Base-by-base conservation (phyloP, 2,113 vertebrate species). In the Serinus canaria region DNA sequence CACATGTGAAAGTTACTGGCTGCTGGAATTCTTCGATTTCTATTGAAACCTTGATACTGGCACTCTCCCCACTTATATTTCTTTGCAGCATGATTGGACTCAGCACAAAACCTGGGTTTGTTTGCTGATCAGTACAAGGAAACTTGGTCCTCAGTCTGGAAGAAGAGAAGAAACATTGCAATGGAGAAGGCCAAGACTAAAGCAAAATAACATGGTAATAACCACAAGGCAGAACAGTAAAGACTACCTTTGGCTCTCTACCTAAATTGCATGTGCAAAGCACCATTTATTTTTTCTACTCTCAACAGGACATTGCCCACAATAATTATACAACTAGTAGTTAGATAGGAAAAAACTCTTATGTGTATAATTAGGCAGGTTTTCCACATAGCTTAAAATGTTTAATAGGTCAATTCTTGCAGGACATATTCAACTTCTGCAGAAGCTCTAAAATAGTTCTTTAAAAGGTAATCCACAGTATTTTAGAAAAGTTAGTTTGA, bases 1-100 rank as follows among this genome's bases (percentile, higher is more conserved):
- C 99, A 46, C 99, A 99, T 9, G 99, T 99, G 96, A 99, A 99
- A 64, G 99, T 99, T 44, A 99, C 99, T 28, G 99, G 99, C 64
- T 99, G 98, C 91, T 99, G 99, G 95, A 98, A 99, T 82, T 99
- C 99, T 60, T 99, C 98, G 6, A 99, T 99, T 97, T 99, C 99
- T 87, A 99, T 99, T 67, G 99, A 99, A 94, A 99, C 99, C 93
- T 99, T 99, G 90, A 99, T 98, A n/a, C 99, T 99, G 94, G 98
- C 98, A 91, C 92, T 98, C 96, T 99, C 99, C 37, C 98, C 98
- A 67, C 84, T 98, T 25, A 97, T 46, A 46, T 98, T 98, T 86
- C 98, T 98, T 95, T 99, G 99, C 68, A 98, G 91, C 94, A 99
- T 99, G 85, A 99, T 96, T 12, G 99, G 98, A 95, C 99, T 99